Evolutionary conservation across 1,140 invertebrate genomes (phyloP).

Genomic region (Philopotamus ludificatus): DNA sequence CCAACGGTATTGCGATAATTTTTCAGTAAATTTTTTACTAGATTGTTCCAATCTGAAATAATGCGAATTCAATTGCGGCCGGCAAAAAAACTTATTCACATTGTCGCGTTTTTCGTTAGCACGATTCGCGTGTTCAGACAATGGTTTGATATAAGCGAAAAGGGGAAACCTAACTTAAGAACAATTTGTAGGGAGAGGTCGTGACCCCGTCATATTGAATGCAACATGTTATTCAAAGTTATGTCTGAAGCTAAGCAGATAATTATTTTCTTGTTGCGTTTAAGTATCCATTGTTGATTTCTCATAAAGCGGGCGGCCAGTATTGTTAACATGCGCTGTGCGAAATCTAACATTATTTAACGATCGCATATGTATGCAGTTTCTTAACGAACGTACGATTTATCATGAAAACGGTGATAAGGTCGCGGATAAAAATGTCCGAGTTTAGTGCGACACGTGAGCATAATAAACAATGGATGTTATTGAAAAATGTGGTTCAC

Average conservation of each 20-base stretch:
- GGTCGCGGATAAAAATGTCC: no score
- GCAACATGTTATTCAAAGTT: conserved; percentile 8
- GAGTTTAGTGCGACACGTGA: no score
- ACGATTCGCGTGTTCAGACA: conserved; percentile 32
- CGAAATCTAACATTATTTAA: neutral
- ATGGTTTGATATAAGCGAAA: conserved; percentile 30
- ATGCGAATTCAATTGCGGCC: neutral
- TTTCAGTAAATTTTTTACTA: neutral
- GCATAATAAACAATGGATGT: conserved; percentile 2
- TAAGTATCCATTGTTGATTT: neutral
- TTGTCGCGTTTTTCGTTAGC: conserved; percentile 30
- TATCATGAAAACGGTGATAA: no score
- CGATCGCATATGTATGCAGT: no score
- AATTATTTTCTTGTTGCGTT: neutral
- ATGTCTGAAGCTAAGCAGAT: neutral
- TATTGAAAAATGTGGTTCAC: conserved; percentile 20
- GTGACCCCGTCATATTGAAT: conserved; percentile 33
- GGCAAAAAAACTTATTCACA: conserved; percentile 35
- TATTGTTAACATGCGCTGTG: neutral
- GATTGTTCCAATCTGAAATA: neutral
- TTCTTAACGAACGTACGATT: no score
- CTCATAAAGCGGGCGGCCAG: neutral
- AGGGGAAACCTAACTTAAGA: conserved; percentile 33
- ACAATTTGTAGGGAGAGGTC: conserved; percentile 28
- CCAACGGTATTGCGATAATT: no score